phyloP scores from a whole-genome alignment of 2,113 vertebrate species.

The Turdus rufiventris region DNA sequence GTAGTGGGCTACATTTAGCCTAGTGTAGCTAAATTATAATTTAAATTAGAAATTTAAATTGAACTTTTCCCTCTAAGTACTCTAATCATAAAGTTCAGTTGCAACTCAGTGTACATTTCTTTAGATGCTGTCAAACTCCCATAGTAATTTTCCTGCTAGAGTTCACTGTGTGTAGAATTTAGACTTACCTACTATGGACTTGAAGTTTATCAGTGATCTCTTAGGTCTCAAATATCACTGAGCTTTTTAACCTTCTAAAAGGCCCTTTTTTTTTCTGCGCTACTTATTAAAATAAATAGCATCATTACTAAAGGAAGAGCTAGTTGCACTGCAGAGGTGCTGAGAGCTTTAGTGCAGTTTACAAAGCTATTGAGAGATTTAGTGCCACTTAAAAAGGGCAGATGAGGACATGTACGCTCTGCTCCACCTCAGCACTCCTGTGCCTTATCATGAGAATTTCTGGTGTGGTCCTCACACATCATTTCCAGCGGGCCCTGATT shows the following conservation, averaged over 20 bases:
- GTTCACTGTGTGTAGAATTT: conserved; percentile 57
- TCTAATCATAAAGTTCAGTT: conserved; percentile 15
- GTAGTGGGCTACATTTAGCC: background rate
- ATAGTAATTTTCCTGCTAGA: conserved; percentile 28
- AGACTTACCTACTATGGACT: conserved; percentile 55
- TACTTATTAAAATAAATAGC: conserved; percentile 65
- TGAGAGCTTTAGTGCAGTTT: conserved; percentile 37
- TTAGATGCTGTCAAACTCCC: background rate
- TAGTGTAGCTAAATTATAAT: background rate
- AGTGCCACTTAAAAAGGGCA: background rate
- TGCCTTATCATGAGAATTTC: background rate
- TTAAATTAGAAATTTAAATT: background rate
- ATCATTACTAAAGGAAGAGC: conserved; percentile 43
- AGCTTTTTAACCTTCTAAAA: conserved; percentile 62
- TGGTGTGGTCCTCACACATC: background rate
- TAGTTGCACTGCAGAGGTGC: background rate
- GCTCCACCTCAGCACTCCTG: background rate
- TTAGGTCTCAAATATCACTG: conserved; percentile 61
- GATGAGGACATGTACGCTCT: background rate
- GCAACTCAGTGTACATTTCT: background rate
- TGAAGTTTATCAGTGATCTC: conserved; percentile 62
- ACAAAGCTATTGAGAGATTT: conserved; percentile 48
- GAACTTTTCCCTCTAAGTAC: background rate
- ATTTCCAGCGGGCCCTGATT: background rate
- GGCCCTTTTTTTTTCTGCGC: background rate